These are phyloP conservation scores for Heliopora coerulea DNA, from an alignment of 92 coral and sea anemone genomes.

Conservation along the genomic window DNA sequence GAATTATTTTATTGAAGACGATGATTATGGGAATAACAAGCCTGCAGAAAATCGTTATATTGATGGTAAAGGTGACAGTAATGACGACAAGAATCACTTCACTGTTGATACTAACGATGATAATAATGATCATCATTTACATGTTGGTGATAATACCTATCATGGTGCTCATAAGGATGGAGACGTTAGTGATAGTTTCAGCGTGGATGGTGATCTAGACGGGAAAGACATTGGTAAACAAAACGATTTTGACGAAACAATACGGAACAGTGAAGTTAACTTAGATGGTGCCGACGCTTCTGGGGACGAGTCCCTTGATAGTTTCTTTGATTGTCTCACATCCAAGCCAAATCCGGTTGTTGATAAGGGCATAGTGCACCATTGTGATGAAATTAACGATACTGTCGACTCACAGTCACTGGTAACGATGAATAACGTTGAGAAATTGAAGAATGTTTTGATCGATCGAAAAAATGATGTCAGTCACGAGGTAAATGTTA, in stretches of 20 bases:
- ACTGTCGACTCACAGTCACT: constrained; percentile 2
- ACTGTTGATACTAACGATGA: neutral
- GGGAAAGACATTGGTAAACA: neutral
- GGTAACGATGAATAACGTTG: neutral
- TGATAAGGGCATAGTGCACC: neutral
- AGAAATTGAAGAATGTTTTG: constrained; percentile 20
- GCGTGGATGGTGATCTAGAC: no score
- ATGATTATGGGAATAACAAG: neutral
- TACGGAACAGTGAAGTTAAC: neutral
- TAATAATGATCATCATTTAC: neutral
- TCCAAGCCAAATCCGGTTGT: neutral
- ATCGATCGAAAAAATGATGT: constrained; percentile 15
- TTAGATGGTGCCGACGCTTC: neutral
- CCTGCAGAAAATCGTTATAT: neutral
- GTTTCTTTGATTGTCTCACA: constrained; percentile 31
- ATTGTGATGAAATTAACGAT: neutral
- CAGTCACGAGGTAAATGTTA: neutral
- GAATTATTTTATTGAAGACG: constrained; percentile 1
- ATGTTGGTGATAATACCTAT: neutral
- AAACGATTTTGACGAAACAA: neutral
- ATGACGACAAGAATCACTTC: neutral
- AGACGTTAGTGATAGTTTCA: neutral
- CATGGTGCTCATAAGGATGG: neutral
- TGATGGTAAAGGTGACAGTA: constrained; percentile 30
- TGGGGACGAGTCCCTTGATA: constrained; percentile 30